Base-by-base conservation (phyloP, 1,140 invertebrate genomes). In the Papilio xuthus region DNA sequence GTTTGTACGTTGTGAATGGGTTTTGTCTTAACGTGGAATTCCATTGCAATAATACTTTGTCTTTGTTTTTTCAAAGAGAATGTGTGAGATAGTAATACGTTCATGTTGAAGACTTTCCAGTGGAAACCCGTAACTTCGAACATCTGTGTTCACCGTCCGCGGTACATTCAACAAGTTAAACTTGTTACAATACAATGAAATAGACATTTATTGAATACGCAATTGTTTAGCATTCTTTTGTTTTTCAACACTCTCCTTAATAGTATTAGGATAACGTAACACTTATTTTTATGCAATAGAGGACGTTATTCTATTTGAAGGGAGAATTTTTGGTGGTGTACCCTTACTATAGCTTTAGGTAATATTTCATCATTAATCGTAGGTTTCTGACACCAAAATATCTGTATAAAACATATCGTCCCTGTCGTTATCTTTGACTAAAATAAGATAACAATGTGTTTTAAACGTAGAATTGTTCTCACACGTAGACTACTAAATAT, bases 141-240 rank as follows among this genome's bases (percentile, higher is more conserved):
- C 71, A 26, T 73, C 26, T 28, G 23, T 13, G 41, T 56, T n/a
- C 47, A 28, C 44, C 9, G 47, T 56, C 47, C 47, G 18, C 47
- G 44, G 23, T 26, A 53, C 47, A 32, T 74, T 74, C 72, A 74
- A 74, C 72, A 74, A 74, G 47, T 74, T 53, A 74, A 37, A 32
- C 26, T 47, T 73, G 26, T 12, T 50, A 10, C 44, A 50, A 28
- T 32, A 73, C 23, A 42, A 71, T 71, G 20, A 13, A 42, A 15
- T 18, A 26, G 20, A 41, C 37, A 12, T n/a, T 32, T 71, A 41
- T 71, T 71, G 69, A 71, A 28, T 71, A 71, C 47, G 47, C 47
- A 63, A 63, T 23, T 28, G 23, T 63, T 28, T 4, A 28, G 26
- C 23, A 28, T 15, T 63, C 26, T 63, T 63, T 63, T 63, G 12